These are phyloP conservation scores for Graptemys geographica DNA, from an alignment of 2,797 vertebrate genomes.

Conservation along the genomic window DNA sequence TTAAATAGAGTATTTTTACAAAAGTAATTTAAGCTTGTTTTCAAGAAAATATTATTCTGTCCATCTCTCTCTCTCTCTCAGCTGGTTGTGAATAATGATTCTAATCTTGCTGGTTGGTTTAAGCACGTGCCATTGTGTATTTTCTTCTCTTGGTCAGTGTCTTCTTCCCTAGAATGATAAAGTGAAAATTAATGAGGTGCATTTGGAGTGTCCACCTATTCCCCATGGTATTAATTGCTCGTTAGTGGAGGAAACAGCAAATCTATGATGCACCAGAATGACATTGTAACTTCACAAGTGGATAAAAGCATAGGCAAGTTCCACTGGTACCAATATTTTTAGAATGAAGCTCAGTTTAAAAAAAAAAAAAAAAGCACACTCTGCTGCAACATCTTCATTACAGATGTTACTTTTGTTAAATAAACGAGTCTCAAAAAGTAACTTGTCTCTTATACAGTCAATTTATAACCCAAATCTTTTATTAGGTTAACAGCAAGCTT, in stretches of 20 bases:
- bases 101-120: neutral
- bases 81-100: constrained; percentile 1
- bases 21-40: neutral
- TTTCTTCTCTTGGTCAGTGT: neutral
- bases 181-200: too few species aligned
- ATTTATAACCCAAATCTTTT: neutral
- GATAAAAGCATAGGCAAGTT: neutral
- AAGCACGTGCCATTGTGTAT: neutral
- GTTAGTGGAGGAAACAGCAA: neutral
- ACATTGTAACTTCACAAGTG: neutral
- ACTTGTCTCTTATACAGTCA: neutral
- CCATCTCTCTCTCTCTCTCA: neutral
- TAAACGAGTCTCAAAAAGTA: neutral
- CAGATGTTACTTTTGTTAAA: neutral
- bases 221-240: neutral
- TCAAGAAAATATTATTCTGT: neutral
- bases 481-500: neutral
- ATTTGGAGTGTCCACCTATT: neutral
- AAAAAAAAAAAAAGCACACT: neutral
- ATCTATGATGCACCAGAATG: neutral
- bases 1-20: constrained; percentile 6
- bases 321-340: rapidly evolving
- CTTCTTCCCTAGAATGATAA: neutral
- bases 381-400: neutral
- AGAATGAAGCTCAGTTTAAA: neutral